Evolutionary conservation across 2,888 invertebrate species (phyloP), one percentile per base, ranked within the genome.

Genomic region (Cataglyphis cursor): DNA sequence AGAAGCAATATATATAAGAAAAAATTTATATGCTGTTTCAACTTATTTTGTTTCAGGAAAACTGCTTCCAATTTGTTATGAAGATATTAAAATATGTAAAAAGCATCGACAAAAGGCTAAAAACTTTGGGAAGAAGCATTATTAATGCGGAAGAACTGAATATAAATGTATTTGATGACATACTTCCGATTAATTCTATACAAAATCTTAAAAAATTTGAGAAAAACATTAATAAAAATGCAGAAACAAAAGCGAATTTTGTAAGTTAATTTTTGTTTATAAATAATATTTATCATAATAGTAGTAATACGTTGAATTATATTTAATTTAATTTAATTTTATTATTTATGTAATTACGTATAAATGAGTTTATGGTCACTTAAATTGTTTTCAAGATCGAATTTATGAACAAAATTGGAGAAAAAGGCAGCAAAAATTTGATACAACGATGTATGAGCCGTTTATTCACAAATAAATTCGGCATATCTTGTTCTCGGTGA

Each of bases 381-480:
- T 62, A n/a, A 35, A 44, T 44, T 65, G 8, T 3, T 24, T 65
- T 44, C 3, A 6, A 65, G 65, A 6, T 65, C 8, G 41, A 24
- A 65, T 65, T 65, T 44, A 65, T 44, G 18, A 65, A 24, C 15
- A 65, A 24, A 44, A 44, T 65, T 3, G 41, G 44, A 65, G 41
- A 15, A 24, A 65, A 65, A 65, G 18, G 9, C 41, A 15, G 8
- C 8, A 65, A 44, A 44, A 65, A 44, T 65, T 15, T 44, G 24
- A 18, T 65, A 4, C 65, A 65, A 65, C 65, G 65, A 1, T 65
- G 44, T 65, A 44, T 65, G 65, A 65, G 24, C 18, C 65, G 65
- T 44, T 65, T 65, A 28, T 66, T 66, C 28, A 66, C 65, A 18
- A 66, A 66, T 66, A 9, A 66, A 66, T 66, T 66, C 10, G 65